Base-by-base conservation (phyloP, 2,113 vertebrate species). In the Prolemur simus region DNA sequence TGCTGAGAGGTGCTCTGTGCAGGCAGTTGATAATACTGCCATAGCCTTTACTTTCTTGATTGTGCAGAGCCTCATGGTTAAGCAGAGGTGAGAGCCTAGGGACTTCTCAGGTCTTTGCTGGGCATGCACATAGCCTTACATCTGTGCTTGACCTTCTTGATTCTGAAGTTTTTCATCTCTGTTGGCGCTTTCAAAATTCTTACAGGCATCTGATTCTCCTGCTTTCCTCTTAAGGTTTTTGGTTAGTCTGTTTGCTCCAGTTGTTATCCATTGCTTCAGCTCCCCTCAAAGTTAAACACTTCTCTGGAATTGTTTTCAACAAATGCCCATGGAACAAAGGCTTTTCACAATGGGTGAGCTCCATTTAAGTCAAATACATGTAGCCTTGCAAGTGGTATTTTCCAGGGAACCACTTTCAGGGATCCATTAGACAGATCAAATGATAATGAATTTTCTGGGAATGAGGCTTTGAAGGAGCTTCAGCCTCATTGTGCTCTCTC, bases 271-370 rank as follows among this genome's bases (percentile, higher is more conserved):
- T 69, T 91, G 68, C 45, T 52, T 92, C 20, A 60, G 69, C 63
- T 54, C 73, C n/a, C 37, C 23, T n/a, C 34, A 8, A 84, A 60
- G 52, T 74, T 49, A 68, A 91, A 90, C 47, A 94, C 2, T 87
- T 94, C 56, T 27, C 37, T 87, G 81, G 20, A 77, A 83, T 94
- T 91, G 49, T 96, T 83, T 96, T 68, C 74, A 42, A 54, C 68
- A 76, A 73, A 91, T 91, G 42, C 12, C 45, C 45, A 23, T 77
- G 45, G 25, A 63, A 29, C 88, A 84, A 83, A 69, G 20, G 37
- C 3, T 47, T 94, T 93, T 91, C 71, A 27, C 10, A 83, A 20
- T 71, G 52, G 34, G 37, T 23, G 56, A 88, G 29, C 52, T 87
- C 52, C 11, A 54, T 78, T 82, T 73, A 78, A 34, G 45, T 71